These are phyloP conservation scores for Eriosoma lanigerum DNA, from an alignment of 1,140 invertebrate genomes.

Conservation along the genomic window DNA sequence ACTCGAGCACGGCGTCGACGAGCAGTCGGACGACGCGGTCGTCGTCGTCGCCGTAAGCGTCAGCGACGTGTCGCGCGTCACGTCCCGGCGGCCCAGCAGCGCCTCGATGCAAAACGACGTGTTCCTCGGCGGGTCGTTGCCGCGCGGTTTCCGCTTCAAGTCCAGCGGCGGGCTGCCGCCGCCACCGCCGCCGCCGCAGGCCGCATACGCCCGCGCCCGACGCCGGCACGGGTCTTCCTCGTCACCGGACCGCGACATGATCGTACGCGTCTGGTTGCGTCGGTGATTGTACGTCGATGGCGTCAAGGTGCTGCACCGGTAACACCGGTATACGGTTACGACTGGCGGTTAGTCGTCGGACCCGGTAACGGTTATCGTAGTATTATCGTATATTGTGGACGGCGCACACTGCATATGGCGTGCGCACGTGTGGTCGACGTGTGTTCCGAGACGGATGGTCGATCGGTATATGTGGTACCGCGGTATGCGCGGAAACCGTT, in stretches of 20 bases:
- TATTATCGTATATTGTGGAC: too few species aligned
- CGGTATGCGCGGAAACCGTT: not conserved
- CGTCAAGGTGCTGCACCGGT: too few species aligned
- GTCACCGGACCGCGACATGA: slow-evolving; percentile 7
- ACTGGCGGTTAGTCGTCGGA: too few species aligned
- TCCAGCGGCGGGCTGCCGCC: slow-evolving; percentile 2
- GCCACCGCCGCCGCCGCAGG: not conserved
- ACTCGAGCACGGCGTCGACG: slow-evolving; percentile 58
- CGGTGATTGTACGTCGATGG: not conserved
- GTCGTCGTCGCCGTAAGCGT: too few species aligned
- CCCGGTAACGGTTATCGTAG: too few species aligned
- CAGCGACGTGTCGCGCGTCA: slow-evolving; percentile 46
- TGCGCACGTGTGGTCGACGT: too few species aligned
- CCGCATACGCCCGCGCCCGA: not conserved
- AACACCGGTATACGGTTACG: too few species aligned
- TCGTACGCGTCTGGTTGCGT: not conserved
- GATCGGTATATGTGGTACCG: slow-evolving; percentile 2
- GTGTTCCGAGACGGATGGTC: slow-evolving; percentile 5
- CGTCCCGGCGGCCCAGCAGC: slow-evolving; percentile 59
- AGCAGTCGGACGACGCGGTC: slow-evolving; percentile 59
- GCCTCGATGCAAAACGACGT: slow-evolving; percentile 72
- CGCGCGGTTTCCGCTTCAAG: not conserved
- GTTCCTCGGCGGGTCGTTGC: slow-evolving; percentile 56
- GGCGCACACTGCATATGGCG: too few species aligned
- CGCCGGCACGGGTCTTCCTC: not conserved